Evolutionary conservation across 1,140 invertebrate species (phyloP).

Genomic region (Oryzaephilus surinamensis): DNA sequence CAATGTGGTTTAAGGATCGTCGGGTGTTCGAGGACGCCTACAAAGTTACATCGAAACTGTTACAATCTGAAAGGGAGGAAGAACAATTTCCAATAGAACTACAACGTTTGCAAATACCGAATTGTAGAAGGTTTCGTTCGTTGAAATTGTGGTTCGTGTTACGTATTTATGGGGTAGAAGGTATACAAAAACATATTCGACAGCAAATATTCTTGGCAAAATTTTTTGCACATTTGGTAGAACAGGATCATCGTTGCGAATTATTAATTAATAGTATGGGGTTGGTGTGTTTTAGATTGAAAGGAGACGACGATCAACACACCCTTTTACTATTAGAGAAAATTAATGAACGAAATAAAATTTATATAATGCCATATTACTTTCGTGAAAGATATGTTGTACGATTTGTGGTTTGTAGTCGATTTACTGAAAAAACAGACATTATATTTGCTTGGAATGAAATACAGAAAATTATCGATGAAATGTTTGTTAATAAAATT

Average conservation of each 20-base stretch:
- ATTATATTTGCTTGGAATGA: conserved; percentile 73
- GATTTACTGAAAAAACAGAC: conserved; percentile 56
- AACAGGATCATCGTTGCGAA: conserved; percentile 66
- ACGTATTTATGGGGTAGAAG: conserved; percentile 69
- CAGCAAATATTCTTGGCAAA: conserved; percentile 64
- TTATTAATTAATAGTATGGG: conserved; percentile 53
- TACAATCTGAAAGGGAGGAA: conserved; percentile 68
- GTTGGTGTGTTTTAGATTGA: conserved; percentile 79
- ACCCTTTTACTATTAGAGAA: conserved; percentile 63
- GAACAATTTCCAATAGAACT: conserved; percentile 54
- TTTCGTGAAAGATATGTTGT: conserved; percentile 60
- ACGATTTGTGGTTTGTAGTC: conserved; percentile 74
- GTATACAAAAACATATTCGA: conserved; percentile 68
- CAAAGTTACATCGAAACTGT: conserved; percentile 73
- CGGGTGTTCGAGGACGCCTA: conserved; percentile 72
- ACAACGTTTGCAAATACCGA: conserved; percentile 88
- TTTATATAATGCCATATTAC: conserved; percentile 75
- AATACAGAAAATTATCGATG: conserved; percentile 38
- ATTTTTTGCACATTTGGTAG: conserved; percentile 61
- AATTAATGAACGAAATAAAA: conserved; percentile 63
- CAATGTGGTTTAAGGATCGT: conserved; percentile 77
- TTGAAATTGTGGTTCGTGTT: conserved; percentile 93
- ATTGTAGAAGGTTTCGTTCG: conserved; percentile 81
- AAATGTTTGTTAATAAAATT: background rate
- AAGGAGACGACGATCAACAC: conserved; percentile 62